Conservation (phyloP, 1,140 invertebrate genomes). For the Carcinoscorpius rotundicauda region DNA sequence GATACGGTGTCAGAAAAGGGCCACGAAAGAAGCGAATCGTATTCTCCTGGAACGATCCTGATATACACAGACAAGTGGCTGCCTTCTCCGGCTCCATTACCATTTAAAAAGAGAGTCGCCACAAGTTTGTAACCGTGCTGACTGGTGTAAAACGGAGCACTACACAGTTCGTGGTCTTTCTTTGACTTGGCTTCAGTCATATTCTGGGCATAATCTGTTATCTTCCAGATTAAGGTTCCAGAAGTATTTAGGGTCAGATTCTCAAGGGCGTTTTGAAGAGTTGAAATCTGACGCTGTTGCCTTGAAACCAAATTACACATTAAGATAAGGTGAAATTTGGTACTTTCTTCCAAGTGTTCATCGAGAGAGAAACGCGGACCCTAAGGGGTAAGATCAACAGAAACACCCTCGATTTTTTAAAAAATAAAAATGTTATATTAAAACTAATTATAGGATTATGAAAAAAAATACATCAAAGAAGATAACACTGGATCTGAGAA, state of each 20-base stretch:
- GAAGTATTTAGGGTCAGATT: slow-evolving; percentile 61
- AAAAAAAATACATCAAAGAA: too few species aligned
- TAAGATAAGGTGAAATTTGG: slow-evolving; percentile 66
- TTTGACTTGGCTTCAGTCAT: slow-evolving; percentile 76
- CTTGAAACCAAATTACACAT: slow-evolving; percentile 69
- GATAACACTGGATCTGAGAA: too few species aligned
- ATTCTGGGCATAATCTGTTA: slow-evolving; percentile 70
- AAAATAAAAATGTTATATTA: too few species aligned
- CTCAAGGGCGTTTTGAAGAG: slow-evolving; percentile 60
- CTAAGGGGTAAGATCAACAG: slow-evolving; percentile 16
- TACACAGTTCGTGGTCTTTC: slow-evolving; percentile 78
- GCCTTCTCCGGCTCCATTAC: slow-evolving; percentile 84
- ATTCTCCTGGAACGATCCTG: slow-evolving; percentile 85
- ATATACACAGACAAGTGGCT: slow-evolving; percentile 89
- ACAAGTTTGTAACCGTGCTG: slow-evolving; percentile 90
- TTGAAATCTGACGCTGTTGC: slow-evolving; percentile 74
- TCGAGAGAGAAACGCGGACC: slow-evolving; percentile 54
- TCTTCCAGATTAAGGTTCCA: slow-evolving; percentile 83
- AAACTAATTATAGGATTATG: too few species aligned
- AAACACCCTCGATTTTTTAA: too few species aligned
- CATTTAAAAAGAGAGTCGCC: slow-evolving; percentile 85
- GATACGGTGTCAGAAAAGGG: slow-evolving; percentile 86
- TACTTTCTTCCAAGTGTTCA: slow-evolving; percentile 68
- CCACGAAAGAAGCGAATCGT: slow-evolving; percentile 85
- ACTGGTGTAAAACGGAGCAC: slow-evolving; percentile 84